phyloP scores from a whole-genome alignment of 2,888 invertebrate genomes.

The Brachylomia viminalis region DNA sequence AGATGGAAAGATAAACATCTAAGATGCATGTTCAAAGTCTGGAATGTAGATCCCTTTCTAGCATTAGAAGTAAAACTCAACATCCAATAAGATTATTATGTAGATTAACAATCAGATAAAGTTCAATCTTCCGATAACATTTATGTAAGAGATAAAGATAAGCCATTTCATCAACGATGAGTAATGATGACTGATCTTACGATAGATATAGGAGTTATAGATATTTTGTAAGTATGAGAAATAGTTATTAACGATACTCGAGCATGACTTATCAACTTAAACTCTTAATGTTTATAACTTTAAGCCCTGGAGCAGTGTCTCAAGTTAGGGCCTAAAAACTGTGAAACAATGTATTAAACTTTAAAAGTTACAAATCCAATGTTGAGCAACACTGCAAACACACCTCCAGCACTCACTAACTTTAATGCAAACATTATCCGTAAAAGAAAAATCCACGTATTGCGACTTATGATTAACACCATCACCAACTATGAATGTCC shows the following conservation, averaged over 20 bases:
- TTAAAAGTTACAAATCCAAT: constrained; percentile 11
- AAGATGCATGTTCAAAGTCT: background rate
- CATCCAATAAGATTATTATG: constrained; percentile 14
- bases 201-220: constrained; percentile 4
- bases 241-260: constrained; percentile 9
- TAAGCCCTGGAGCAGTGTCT: background rate
- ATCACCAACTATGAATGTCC: constrained; percentile 61
- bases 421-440: constrained; percentile 38
- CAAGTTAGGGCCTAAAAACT: background rate
- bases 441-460: constrained; percentile 33
- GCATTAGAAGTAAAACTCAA: background rate
- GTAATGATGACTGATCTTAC: constrained; percentile 31
- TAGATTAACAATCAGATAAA: constrained; percentile 10
- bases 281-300: background rate
- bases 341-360: background rate
- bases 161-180: constrained; percentile 43
- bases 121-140: constrained; percentile 37
- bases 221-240: constrained; percentile 25
- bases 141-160: constrained; percentile 49
- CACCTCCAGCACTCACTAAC: constrained; percentile 35
- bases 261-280: background rate
- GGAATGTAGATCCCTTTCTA: background rate
- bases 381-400: constrained; percentile 48
- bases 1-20: background rate
- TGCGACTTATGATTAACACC: constrained; percentile 18